Conservation (phyloP, 2,113 vertebrate species). For the mouse (Mus musculus) region GRCm39 chr13:108975001-108975500, state of each 20-base stretch:
- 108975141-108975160: not conserved
- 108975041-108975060: conserved; percentile 16
- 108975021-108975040: not conserved
- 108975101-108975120: not conserved
- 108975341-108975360: not conserved
- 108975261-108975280: not conserved
- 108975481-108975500: rapidly evolving
- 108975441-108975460: not conserved
- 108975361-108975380: not conserved
- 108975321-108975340: conserved; percentile 1
- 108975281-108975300: not conserved
- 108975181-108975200: not conserved
- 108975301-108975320: not conserved
- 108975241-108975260: too few species aligned
- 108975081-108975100: not conserved
- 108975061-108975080: too few species aligned
- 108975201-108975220: not conserved
- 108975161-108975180: not conserved
- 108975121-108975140: not conserved
- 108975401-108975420: not conserved
- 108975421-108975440: not conserved
- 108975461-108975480: not conserved
- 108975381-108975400: not conserved
- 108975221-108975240: not conserved
- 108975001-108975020: not conserved